Conservation (phyloP, 2,113 vertebrate species). For the Alethe castanea region DNA sequence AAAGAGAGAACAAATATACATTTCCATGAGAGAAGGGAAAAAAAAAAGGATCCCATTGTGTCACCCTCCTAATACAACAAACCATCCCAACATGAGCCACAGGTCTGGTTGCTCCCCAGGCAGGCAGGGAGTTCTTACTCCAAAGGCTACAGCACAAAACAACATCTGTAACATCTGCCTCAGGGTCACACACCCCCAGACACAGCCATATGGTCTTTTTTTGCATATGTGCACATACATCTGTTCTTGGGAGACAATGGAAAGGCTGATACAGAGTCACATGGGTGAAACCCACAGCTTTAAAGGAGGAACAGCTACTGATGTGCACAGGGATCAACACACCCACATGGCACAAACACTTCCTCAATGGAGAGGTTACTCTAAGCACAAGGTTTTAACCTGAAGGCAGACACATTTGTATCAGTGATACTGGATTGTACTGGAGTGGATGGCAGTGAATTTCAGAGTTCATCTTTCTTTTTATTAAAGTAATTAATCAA, state of each 20-base stretch:
- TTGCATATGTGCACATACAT: neutral
- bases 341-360: neutral
- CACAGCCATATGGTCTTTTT: neutral
- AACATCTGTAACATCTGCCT: neutral
- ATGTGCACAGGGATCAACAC: neutral
- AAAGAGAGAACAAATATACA: neutral
- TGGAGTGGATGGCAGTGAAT: neutral
- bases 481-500: slow-evolving; percentile 29
- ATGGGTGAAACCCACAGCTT: neutral
- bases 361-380: neutral
- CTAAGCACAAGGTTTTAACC: neutral
- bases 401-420: neutral
- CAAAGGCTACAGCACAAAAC: neutral
- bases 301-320: neutral
- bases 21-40: neutral
- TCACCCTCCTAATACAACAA: neutral
- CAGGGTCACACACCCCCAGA: neutral
- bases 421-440: neutral
- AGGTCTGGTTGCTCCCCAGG: neutral
- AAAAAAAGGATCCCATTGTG: neutral
- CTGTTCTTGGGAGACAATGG: neutral
- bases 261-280: neutral
- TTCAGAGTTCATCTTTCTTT: neutral
- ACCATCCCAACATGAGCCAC: neutral
- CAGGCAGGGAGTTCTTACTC: neutral